These are phyloP conservation scores for Dusona sp. DNA, from an alignment of 2,888 invertebrate species.

Conservation along the genomic window DNA sequence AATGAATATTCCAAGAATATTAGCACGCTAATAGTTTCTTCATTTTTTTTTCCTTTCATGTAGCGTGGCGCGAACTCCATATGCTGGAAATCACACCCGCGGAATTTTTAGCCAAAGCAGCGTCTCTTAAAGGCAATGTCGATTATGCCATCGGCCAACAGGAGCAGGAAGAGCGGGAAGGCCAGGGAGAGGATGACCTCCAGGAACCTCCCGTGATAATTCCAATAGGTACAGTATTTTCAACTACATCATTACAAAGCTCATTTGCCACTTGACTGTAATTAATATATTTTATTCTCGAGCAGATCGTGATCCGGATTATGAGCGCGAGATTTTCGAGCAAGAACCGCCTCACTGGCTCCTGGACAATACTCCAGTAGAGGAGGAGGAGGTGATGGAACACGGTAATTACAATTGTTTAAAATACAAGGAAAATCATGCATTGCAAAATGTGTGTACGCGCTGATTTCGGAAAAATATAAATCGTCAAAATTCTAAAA, in stretches of 20 bases:
- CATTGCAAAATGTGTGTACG: neutral
- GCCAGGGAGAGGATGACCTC: neutral
- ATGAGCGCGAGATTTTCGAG: neutral
- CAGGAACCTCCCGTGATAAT: neutral
- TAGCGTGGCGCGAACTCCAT: constrained; percentile 6
- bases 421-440: neutral
- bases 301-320: constrained; percentile 11
- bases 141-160: neutral
- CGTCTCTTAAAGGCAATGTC: neutral
- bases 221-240: constrained; percentile 1
- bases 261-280: neutral
- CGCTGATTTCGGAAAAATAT: neutral
- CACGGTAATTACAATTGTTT: neutral
- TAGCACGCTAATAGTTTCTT: neutral
- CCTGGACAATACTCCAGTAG: neutral
- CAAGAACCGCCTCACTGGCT: neutral
- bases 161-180: neutral
- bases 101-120: neutral
- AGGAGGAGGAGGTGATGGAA: neutral
- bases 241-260: neutral
- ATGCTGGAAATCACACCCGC: constrained; percentile 1
- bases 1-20: neutral
- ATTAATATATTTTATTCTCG: constrained; percentile 2
- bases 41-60: neutral
- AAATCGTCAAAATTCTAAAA: too few species aligned